phyloP scores from a whole-genome alignment of 2,797 vertebrate genomes.

The Synaphobranchus kaupii region DNA sequence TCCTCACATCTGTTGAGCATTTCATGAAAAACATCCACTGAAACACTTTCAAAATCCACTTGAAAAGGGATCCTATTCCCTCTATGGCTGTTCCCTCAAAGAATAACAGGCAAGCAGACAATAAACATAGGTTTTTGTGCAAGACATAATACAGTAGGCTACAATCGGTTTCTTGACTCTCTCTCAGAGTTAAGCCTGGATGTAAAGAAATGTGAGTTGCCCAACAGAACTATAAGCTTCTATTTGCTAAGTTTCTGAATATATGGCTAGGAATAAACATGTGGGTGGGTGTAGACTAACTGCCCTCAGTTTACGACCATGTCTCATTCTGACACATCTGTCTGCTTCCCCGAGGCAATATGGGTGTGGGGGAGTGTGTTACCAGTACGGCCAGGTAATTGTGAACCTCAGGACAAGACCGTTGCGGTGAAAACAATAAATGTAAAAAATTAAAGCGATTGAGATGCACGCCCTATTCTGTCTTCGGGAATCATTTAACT shows the following conservation, averaged over 20 bases:
- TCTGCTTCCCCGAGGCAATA: background rate
- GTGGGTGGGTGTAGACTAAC: background rate
- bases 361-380: background rate
- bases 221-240: background rate
- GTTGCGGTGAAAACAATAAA: background rate
- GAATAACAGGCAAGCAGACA: background rate
- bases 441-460: background rate
- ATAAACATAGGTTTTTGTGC: background rate
- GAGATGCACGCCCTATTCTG: background rate
- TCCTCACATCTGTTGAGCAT: background rate
- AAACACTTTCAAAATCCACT: background rate
- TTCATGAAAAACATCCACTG: background rate
- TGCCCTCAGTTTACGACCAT: background rate
- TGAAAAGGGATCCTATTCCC: background rate
- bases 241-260: background rate
- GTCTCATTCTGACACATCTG: slow-evolving; percentile 18
- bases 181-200: background rate
- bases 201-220: background rate
- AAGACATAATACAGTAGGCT: background rate
- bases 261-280: background rate
- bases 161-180: background rate
- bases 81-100: background rate
- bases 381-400: background rate
- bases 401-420: background rate
- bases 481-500: background rate